These are phyloP conservation scores for Aegypius monachus DNA, from an alignment of 2,113 vertebrate genomes.

Conservation along the genomic window DNA sequence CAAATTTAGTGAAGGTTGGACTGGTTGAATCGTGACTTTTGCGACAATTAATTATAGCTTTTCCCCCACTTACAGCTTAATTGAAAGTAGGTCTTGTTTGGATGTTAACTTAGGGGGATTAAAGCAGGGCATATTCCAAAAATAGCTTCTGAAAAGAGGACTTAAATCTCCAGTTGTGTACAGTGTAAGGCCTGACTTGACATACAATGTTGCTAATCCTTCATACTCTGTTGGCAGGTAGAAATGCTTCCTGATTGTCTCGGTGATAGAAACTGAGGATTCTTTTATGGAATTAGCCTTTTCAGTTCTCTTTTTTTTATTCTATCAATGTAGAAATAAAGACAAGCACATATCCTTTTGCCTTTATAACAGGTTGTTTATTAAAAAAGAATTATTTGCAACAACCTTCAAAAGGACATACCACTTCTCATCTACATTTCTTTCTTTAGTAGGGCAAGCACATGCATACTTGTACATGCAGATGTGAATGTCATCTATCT, in stretches of 20 bases:
- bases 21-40: not conserved
- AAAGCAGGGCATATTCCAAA: not conserved
- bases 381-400: not conserved
- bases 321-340: not conserved
- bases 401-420: not conserved
- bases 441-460: not conserved
- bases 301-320: not conserved
- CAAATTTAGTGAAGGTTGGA: not conserved
- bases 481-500: not conserved
- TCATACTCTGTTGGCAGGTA: not conserved
- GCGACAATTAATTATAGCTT: not conserved
- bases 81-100: not conserved
- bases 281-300: not conserved
- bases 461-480: not conserved
- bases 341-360: not conserved
- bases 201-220: not conserved
- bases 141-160: not conserved
- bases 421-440: not conserved
- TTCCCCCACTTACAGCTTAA: not conserved
- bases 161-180: not conserved
- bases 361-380: not conserved
- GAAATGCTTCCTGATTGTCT: not conserved
- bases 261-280: not conserved
- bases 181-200: not conserved
- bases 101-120: not conserved